These are phyloP conservation scores for Cliona cf. orientalis DNA, from an alignment of 37 sponge, comb jelly and placozoan genomes.

Conservation along the genomic window DNA sequence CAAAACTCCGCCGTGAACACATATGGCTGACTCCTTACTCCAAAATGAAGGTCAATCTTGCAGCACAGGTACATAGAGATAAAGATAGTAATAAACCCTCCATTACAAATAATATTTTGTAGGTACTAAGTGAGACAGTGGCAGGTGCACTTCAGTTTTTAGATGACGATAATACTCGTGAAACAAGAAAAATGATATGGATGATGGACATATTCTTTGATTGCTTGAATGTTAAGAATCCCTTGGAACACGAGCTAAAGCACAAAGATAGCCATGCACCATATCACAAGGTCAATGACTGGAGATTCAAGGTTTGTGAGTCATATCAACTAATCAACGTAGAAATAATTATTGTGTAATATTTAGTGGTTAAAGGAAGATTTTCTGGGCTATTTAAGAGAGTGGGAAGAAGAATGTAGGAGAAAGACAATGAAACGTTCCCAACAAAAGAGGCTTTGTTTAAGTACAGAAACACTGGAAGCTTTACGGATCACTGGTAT, in stretches of 20 bases:
- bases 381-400: conserved; percentile 2
- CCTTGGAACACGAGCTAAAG: background rate
- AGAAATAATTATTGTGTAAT: too few species aligned
- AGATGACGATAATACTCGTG: background rate
- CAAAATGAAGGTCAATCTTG: too few species aligned
- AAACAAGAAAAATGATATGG: conserved; percentile 16
- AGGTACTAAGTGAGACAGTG: conserved; percentile 30
- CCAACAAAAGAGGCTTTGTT: background rate
- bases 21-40: too few species aligned
- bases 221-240: conserved; percentile 12
- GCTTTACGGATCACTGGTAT: conserved; percentile 7
- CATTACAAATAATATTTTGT: too few species aligned
- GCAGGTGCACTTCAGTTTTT: conserved; percentile 14
- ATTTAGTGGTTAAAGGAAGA: background rate
- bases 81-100: too few species aligned
- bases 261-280: background rate
- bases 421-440: background rate
- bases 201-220: conserved; percentile 48
- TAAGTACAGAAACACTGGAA: conserved; percentile 11
- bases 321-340: background rate
- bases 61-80: too few species aligned
- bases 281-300: conserved; percentile 18
- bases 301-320: conserved; percentile 20
- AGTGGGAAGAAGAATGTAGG: conserved; percentile 6
- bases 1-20: too few species aligned